A percentile compares a stretch with the other conserved stretches of the same genome.
phyloP scores from a whole-genome alignment of 2,113 vertebrate species.

The Gavia stellata region DNA sequence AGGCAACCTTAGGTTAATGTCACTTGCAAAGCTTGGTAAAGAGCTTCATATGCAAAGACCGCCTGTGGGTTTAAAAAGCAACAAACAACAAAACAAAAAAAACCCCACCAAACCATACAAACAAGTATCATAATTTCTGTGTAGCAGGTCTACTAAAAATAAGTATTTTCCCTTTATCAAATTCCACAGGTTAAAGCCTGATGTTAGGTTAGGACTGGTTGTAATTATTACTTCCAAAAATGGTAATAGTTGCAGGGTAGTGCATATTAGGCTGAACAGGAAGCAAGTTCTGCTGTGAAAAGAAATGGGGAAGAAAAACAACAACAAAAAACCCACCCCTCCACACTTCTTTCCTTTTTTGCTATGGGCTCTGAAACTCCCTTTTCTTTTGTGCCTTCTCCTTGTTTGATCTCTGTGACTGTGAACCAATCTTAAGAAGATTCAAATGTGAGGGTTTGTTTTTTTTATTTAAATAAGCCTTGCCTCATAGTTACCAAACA shows the following conservation, averaged over 20 bases:
- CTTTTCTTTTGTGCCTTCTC: neutral
- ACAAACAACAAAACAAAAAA: neutral
- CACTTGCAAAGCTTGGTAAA: neutral
- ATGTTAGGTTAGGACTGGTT: neutral
- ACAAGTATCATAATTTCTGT: neutral
- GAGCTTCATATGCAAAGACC: neutral
- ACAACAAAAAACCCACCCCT: neutral
- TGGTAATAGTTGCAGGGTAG: neutral
- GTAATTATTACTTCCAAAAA: neutral
- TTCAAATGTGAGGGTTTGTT: neutral
- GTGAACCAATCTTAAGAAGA: neutral
- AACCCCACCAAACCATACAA: neutral
- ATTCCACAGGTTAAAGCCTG: neutral
- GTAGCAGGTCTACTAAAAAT: neutral
- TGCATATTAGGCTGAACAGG: neutral
- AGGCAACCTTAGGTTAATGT: neutral
- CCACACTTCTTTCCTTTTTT: neutral
- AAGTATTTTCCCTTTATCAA: neutral
- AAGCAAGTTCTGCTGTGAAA: neutral
- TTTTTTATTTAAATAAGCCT: neutral
- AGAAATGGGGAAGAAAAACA: neutral
- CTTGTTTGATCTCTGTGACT: neutral
- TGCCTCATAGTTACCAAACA: neutral
- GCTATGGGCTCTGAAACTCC: neutral
- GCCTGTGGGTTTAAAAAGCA: neutral